These are phyloP conservation scores for Myiozetetes cayanensis DNA, from an alignment of 2,113 vertebrate genomes.

Conservation along the genomic window DNA sequence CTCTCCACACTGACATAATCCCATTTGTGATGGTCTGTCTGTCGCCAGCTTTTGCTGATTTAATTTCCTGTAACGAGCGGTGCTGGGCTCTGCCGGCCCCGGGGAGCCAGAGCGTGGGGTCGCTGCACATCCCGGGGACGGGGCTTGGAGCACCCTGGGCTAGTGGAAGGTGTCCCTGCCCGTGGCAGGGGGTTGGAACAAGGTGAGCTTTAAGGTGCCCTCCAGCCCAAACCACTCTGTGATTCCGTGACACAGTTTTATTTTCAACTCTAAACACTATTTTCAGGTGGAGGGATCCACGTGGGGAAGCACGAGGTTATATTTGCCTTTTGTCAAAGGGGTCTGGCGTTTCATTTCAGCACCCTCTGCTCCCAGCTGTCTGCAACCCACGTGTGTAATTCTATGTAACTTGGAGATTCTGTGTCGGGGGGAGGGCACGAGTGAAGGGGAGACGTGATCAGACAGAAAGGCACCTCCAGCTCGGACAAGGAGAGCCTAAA, in stretches of 20 bases:
- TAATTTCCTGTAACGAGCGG: neutral
- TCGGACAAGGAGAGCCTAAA: neutral
- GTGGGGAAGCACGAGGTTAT: neutral
- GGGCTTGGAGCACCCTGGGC: neutral
- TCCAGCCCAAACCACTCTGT: neutral
- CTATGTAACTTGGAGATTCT: neutral
- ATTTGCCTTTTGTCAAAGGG: neutral
- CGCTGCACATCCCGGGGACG: rapidly evolving
- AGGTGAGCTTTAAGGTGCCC: neutral
- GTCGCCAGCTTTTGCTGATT: neutral
- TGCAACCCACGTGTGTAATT: neutral
- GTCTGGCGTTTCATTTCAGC: neutral
- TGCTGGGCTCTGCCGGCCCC: neutral
- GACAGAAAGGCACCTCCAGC: slow-evolving; percentile 56
- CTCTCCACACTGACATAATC: neutral
- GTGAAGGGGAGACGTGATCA: slow-evolving; percentile 12
- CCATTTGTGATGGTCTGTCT: neutral
- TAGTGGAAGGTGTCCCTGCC: neutral
- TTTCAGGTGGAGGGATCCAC: neutral
- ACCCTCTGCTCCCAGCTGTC: neutral
- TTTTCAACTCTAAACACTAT: neutral
- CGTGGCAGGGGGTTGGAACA: neutral
- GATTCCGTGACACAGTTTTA: neutral
- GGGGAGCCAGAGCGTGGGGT: rapidly evolving
- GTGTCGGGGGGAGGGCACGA: neutral